Conservation (phyloP, 2,888 invertebrate species). For the Dendrolimus houi region DNA sequence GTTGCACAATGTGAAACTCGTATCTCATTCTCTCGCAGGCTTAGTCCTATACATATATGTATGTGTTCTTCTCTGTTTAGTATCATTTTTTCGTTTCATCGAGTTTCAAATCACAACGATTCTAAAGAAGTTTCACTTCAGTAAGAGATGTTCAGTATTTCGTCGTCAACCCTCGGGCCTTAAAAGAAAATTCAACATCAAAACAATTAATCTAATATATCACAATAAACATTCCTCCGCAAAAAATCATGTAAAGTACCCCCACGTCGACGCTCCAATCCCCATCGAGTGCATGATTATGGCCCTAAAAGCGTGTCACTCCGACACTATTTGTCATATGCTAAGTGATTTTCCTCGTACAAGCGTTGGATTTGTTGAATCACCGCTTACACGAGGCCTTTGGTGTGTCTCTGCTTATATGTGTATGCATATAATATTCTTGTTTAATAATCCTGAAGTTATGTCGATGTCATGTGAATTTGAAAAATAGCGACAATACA, state of each 20-base stretch:
- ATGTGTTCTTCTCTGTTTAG: too few relatives aligned
- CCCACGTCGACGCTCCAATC: conserved; percentile 2
- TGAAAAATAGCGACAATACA: too few relatives aligned
- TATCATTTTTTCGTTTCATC: too few relatives aligned
- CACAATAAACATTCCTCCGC: not conserved
- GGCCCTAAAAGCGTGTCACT: conserved; percentile 64
- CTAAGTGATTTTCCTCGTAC: conserved; percentile 69
- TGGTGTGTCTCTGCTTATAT: conserved; percentile 9
- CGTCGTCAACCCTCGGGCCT: not conserved
- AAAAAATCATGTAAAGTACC: not conserved
- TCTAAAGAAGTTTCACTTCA: too few relatives aligned
- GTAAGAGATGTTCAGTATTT: too few relatives aligned
- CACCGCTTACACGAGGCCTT: conserved; percentile 23
- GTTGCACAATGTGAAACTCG: too few relatives aligned
- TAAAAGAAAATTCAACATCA: not conserved
- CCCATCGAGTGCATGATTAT: conserved; percentile 20
- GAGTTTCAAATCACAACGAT: too few relatives aligned
- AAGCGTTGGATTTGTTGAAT: conserved; percentile 49
- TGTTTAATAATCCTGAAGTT: too few relatives aligned
- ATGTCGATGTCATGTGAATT: too few relatives aligned
- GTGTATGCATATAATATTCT: too few relatives aligned
- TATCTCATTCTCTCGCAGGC: too few relatives aligned
- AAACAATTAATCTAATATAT: not conserved
- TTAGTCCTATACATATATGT: too few relatives aligned
- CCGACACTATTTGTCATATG: conserved; percentile 67